Conservation (phyloP, 2,888 invertebrate species). For the Chrysodeixis includens region DNA sequence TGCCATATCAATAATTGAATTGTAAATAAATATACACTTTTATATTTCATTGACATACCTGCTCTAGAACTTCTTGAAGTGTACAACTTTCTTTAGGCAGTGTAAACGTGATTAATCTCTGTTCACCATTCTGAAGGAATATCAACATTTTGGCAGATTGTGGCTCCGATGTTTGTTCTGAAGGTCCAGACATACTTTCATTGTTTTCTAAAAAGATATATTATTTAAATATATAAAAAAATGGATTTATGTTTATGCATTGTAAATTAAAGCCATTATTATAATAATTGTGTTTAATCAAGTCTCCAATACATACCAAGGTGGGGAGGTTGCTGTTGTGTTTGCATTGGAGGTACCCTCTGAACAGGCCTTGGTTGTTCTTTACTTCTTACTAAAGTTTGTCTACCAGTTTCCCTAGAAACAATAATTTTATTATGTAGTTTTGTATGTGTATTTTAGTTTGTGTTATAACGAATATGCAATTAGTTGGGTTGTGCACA, state of each 20-base stretch:
- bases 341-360: slow-evolving; percentile 85
- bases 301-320: slow-evolving; percentile 58
- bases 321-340: slow-evolving; percentile 74
- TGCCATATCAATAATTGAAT: not conserved
- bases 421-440: slow-evolving; percentile 14
- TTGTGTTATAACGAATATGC: too few relatives aligned
- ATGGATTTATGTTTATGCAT: not conserved
- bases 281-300: too few relatives aligned
- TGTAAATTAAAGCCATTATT: too few relatives aligned
- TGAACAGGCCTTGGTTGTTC: slow-evolving; percentile 85
- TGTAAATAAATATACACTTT: slow-evolving; percentile 14
- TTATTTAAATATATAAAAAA: not conserved
- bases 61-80: slow-evolving; percentile 94
- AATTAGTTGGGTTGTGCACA: too few relatives aligned
- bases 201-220: slow-evolving; percentile 76
- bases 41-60: slow-evolving; percentile 87
- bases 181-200: slow-evolving; percentile 76
- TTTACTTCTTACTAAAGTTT: slow-evolving; percentile 84
- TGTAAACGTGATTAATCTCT: slow-evolving; percentile 94
- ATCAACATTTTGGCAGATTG: slow-evolving; percentile 95
- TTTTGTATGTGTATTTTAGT: too few relatives aligned
- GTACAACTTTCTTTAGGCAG: slow-evolving; percentile 95
- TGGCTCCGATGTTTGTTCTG: slow-evolving; percentile 86
- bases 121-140: slow-evolving; percentile 93
- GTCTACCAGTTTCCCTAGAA: slow-evolving; percentile 80